phyloP scores from a whole-genome alignment of 2,888 invertebrate genomes.

The Spisula subtruncata region DNA sequence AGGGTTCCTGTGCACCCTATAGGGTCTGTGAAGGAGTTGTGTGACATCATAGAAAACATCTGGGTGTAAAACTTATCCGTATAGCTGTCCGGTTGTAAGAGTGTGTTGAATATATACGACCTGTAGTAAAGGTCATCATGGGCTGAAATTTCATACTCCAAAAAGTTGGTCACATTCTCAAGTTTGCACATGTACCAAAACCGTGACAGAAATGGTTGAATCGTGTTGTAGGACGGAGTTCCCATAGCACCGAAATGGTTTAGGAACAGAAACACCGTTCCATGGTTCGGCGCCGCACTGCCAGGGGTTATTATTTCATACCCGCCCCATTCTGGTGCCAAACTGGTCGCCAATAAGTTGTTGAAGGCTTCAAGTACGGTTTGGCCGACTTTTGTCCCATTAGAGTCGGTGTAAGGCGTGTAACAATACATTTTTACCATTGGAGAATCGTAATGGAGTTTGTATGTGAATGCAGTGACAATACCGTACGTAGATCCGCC shows the following conservation, averaged over 20 bases:
- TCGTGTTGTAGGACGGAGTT: conserved; percentile 51
- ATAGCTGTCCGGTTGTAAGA: conserved; percentile 61
- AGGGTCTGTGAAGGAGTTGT: neutral
- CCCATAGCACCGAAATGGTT: conserved; percentile 63
- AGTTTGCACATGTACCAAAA: conserved; percentile 33
- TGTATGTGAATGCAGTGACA: conserved; percentile 68
- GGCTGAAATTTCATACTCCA: conserved; percentile 62
- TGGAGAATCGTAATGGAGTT: conserved; percentile 60
- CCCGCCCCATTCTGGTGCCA: conserved; percentile 68
- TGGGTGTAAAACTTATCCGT: conserved; percentile 51
- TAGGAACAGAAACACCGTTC: conserved; percentile 44
- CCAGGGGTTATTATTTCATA: conserved; percentile 50
- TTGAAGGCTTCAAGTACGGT: conserved; percentile 46
- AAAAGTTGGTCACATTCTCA: conserved; percentile 55
- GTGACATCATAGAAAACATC: conserved; percentile 24
- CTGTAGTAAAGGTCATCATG: conserved; percentile 48
- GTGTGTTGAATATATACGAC: conserved; percentile 60
- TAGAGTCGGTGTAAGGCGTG: conserved; percentile 28
- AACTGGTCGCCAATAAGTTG: conserved; percentile 41
- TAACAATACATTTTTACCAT: conserved; percentile 55
- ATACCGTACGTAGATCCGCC: conserved; percentile 73
- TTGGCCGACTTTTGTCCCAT: neutral
- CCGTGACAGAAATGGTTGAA: conserved; percentile 37
- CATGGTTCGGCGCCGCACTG: conserved; percentile 20
- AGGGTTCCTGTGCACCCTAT: conserved; percentile 60